A percentile compares a stretch with the other conserved stretches of the same genome.
Conservation (phyloP, 2,888 invertebrate species). For the Lepidocyrtinus sp. region DNA sequence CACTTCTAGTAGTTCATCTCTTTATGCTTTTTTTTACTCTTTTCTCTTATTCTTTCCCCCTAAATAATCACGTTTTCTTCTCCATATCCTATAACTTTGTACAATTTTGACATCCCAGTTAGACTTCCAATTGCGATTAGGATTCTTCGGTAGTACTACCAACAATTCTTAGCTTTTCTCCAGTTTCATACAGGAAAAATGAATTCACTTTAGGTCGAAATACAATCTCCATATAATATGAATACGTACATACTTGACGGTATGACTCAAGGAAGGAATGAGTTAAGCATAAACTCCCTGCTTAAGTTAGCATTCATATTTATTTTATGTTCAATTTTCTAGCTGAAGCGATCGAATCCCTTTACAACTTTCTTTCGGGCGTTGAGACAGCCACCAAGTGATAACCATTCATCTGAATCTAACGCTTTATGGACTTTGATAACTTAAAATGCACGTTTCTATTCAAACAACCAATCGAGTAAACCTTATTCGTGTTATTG, state of each 20-base stretch:
- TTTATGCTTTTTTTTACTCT: slow-evolving; percentile 43
- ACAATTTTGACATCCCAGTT: background rate
- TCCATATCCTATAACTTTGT: slow-evolving; percentile 23
- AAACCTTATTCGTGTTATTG: slow-evolving; percentile 11
- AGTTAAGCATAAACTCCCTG: too few relatives aligned
- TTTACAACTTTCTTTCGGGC: background rate
- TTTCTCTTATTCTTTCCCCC: slow-evolving; percentile 29
- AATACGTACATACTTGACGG: slow-evolving; percentile 25
- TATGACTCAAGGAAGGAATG: background rate
- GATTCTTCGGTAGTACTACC: slow-evolving; percentile 44
- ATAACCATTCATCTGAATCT: slow-evolving; percentile 56
- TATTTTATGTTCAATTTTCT: slow-evolving; percentile 50
- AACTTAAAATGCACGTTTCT: slow-evolving; percentile 37
- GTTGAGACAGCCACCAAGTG: slow-evolving; percentile 21
- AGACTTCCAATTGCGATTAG: slow-evolving; percentile 7
- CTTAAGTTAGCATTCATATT: slow-evolving; percentile 54
- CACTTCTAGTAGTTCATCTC: slow-evolving; percentile 50
- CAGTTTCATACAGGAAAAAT: slow-evolving; percentile 15
- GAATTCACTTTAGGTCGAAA: slow-evolving; percentile 25
- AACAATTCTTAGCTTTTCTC: slow-evolving; percentile 40
- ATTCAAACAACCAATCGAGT: slow-evolving; percentile 44
- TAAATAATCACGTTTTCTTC: slow-evolving; percentile 62
- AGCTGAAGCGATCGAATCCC: background rate
- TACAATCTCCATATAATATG: slow-evolving; percentile 39
- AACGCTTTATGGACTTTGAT: slow-evolving; percentile 41